Evolutionary conservation across 2,113 vertebrate species (phyloP), one percentile per base, ranked within the genome.

Genomic region (Hippocampus abdominalis): DNA sequence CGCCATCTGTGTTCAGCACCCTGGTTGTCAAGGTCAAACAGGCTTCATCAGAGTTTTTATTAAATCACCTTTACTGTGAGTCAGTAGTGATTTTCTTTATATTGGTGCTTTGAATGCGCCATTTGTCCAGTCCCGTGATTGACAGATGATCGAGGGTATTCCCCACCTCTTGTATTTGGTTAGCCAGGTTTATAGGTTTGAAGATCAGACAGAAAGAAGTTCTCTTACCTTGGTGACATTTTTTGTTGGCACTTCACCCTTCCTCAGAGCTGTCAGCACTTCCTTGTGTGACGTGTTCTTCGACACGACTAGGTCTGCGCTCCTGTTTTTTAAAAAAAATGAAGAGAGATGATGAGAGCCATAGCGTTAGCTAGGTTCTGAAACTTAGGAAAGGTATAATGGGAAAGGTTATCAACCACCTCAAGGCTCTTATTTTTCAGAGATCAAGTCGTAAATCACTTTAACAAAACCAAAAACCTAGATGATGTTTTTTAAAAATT

Each of bases 1-100:
- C 75, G 73, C 84, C 88, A 91, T 87, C 84, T 92, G 87, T 82
- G 85, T 79, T 72, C 68, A 40, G 80, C 79, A 84, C 86, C 81
- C 85, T 81, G 79, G 82, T 42, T 80, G 29, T 54, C 74, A 90
- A 90, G 87, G 89, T 89, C 51, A 54, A 76, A 66, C 66, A 59
- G 72, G 78, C 79, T 62, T 74, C 71, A 64, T 40, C 49, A 73
- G 70, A 78, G 62, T 78, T 77, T 74, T 65, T 76, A 67, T 57
- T 25, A 57, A 54, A 23, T 54, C 54, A 57, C 12, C 20, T 60
- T 60, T 18, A 36, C 15, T 20, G 16, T 20, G 46, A 16, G 1
- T 1, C 15, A 16, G 46, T 57, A 16, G 5, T 29, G 23, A 25
- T 11, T 11, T 27, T n/a, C 2, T 25, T 25, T 27, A 59, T 13